Evolutionary conservation across 2,797 vertebrate genomes (phyloP), one percentile per base, ranked within the genome.

Genomic region (Lacerta viridis): DNA sequence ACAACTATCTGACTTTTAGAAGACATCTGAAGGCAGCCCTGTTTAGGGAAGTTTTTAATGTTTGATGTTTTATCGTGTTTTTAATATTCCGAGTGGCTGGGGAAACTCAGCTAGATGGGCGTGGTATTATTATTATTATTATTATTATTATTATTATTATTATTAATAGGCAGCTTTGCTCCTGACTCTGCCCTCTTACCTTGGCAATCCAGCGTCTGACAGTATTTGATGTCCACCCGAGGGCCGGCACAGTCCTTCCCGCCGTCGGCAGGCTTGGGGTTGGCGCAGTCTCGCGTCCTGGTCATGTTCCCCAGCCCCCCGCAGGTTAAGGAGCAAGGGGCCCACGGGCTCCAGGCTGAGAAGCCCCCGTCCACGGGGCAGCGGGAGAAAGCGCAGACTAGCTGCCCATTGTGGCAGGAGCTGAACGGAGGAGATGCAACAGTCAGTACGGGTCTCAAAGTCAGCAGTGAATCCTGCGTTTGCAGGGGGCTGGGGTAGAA

Each of bases 271-370:
- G 97, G 97, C 0, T 83, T 69, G 0, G 98, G 98, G 11, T 89
- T 87, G 27, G 92, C 87, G 93, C 98, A 99, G 83, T 91, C 85
- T 36, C 98, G 96, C 46, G 84, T 93, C 50, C 98, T 97, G 8
- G 86, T 97, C 92, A 96, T 98, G 85, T 98, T 94, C 0, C 98
- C 98, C 75, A 98, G 93, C 20, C 98, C 98, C 0, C 98, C 98
- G 18, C 98, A 99, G 90, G 96, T 97, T 55, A 96, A 93, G 0
- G 98, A 98, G 89, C 98, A 99, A 3, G 96, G 89, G 33, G 96
- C 95, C 98, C 98, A 99, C 0, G 94, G 90, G 0, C 97, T 95
- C 98, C 98, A 99, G 3, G 95, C 77, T 2, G 98, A 91, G 25
- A 98, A 94, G 46, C 96, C 96, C 0, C 96, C 97, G 0, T 98